Conservation (phyloP, 2,888 invertebrate species). For the Acanthopleura granulata region DNA sequence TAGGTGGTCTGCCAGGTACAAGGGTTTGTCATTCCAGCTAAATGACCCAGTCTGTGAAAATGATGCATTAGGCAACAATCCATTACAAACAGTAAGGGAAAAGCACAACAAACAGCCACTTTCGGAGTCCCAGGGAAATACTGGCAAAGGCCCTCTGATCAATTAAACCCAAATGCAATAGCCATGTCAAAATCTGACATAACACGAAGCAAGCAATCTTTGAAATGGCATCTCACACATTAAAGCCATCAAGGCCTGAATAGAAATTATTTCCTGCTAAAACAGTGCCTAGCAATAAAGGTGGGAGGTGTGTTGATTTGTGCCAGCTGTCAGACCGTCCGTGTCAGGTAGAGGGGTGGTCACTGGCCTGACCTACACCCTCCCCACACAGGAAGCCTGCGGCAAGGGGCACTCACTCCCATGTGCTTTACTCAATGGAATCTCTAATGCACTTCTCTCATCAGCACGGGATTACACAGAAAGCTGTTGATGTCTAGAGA, state of each 20-base stretch:
- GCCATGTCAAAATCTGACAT: constrained; percentile 21
- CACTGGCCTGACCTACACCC: constrained; percentile 8
- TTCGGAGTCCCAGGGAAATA: constrained; percentile 16
- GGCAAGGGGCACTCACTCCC: neutral
- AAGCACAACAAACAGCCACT: constrained; percentile 21
- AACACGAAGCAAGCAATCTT: constrained; percentile 17
- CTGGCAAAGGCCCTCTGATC: constrained; percentile 20
- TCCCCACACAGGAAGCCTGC: neutral
- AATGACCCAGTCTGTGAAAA: constrained; percentile 17
- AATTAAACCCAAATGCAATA: constrained; percentile 21
- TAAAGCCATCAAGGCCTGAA: constrained; percentile 18
- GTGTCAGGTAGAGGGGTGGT: constrained; percentile 3
- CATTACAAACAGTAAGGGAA: constrained; percentile 21
- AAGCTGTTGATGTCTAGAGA: constrained; percentile 1
- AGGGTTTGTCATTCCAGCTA: constrained; percentile 21
- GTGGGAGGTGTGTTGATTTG: constrained; percentile 14
- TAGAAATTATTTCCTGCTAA: constrained; percentile 18
- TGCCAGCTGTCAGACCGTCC: constrained; percentile 5
- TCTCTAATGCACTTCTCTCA: constrained; percentile 22
- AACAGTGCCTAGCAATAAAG: constrained; percentile 16
- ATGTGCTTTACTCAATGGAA: constrained; percentile 1
- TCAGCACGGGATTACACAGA: constrained; percentile 17
- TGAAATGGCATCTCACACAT: constrained; percentile 17
- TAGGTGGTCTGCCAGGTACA: constrained; percentile 16
- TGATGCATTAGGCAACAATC: constrained; percentile 20